Evolutionary conservation across 2,888 invertebrate genomes (phyloP), one percentile per base, ranked within the genome.

Genomic region (Ethmia dodecea): DNA sequence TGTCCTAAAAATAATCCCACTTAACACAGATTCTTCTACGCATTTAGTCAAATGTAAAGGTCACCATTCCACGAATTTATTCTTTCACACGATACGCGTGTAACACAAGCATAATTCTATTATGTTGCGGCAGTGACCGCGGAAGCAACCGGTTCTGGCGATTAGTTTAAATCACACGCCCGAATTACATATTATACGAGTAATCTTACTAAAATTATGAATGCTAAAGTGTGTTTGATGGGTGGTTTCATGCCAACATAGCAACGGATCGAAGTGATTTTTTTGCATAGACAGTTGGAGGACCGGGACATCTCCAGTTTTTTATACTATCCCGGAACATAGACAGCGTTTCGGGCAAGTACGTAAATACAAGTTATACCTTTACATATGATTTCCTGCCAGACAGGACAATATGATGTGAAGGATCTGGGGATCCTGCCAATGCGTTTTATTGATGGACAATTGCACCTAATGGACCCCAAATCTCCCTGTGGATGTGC

Each of bases 121-220:
- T 57, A 55, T 34, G 45, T 36, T 47, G 47, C 45, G 54, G 46
- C 49, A 46, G 47, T 49, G 49, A 53, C 53, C 50, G 51, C 49
- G 49, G 43, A 47, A 43, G 43, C 42, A 59, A 65, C 73, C 55
- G 55, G 74, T 73, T 72, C 63, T 66, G 63, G 38, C 61, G 57
- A 61, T 55, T 37, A 50, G 45, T 53, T 69, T 64, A 70, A 66
- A 68, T 73, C 63, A 69, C 49, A 47, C 48, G 52, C 49, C 42
- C 47, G 38, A 49, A 53, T 55, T 50, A 49, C 49, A 52, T 50
- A 49, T 33, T 20, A 28, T 14, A n/a, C n/a, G 22, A n/a, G n/a
- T 22, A n/a, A 22, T n/a, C n/a, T n/a, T n/a, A n/a, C n/a, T n/a
- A n/a, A n/a, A n/a, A n/a, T n/a, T n/a, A n/a, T n/a, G n/a, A n/a